phyloP scores from a whole-genome alignment of 2,888 invertebrate species.

The Zonitis immaculata region DNA sequence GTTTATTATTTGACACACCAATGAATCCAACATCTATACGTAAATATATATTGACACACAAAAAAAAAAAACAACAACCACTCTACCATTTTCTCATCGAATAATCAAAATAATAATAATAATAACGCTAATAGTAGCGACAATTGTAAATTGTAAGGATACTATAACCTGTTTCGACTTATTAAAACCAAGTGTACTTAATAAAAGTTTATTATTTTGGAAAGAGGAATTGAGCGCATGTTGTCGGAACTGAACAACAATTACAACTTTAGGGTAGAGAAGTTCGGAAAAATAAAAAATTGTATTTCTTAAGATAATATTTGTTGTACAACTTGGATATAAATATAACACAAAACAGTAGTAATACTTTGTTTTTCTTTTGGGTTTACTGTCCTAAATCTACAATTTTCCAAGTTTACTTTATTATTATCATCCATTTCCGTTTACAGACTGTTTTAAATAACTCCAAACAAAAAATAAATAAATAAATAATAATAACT shows the following conservation, averaged over 20 bases:
- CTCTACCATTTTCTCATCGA: too few species aligned
- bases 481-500: too few species aligned
- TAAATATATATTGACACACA: too few species aligned
- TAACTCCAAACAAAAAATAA: too few species aligned
- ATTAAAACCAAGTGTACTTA: conserved; percentile 17
- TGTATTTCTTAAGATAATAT: not conserved
- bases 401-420: not conserved
- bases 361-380: not conserved
- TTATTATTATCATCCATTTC: not conserved
- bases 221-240: not conserved
- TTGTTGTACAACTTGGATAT: not conserved
- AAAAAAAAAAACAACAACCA: too few species aligned
- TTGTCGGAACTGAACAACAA: not conserved
- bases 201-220: conserved; percentile 21
- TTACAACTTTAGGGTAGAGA: too few species aligned
- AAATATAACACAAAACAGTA: not conserved
- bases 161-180: conserved; percentile 16
- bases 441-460: not conserved
- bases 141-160: too few species aligned
- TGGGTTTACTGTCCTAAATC: not conserved
- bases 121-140: not conserved
- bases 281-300: too few species aligned
- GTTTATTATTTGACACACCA: not conserved
- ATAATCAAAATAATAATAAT: too few species aligned
- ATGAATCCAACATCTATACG: too few species aligned